Percentiles rank a stretch among this genome's conserved stretches.
phyloP scores from a whole-genome alignment of 2,888 invertebrate genomes.

The Drosophila peninsularis region DNA sequence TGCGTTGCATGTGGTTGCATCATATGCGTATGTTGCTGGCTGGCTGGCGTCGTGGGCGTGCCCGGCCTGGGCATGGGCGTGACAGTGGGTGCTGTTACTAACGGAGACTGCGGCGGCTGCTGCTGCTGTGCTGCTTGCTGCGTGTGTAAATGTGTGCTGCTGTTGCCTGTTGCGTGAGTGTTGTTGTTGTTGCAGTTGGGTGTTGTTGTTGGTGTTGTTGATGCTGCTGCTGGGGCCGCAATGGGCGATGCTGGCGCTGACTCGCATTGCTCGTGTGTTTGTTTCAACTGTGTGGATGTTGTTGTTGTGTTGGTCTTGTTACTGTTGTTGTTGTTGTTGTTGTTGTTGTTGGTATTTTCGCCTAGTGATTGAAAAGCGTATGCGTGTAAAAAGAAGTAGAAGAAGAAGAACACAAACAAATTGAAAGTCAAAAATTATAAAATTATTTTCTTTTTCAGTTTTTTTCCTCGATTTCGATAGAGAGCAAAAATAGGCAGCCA shows the following conservation, averaged over 20 bases:
- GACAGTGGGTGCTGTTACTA: constrained; percentile 36
- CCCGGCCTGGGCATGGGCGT: constrained; percentile 46
- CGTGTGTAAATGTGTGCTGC: constrained; percentile 48
- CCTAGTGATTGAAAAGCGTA: constrained; percentile 76
- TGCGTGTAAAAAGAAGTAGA: constrained; percentile 75
- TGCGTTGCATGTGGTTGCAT: constrained; percentile 47
- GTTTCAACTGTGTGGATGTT: constrained; percentile 72
- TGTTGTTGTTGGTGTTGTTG: constrained; percentile 23
- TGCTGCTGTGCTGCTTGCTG: constrained; percentile 43
- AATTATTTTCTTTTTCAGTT: constrained; percentile 13
- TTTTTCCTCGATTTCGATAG: constrained; percentile 20
- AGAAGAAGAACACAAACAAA: constrained; percentile 78
- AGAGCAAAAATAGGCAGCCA: constrained; percentile 65
- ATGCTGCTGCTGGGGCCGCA: constrained; percentile 40
- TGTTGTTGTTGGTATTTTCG: constrained; percentile 60
- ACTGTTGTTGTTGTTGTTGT: constrained; percentile 63
- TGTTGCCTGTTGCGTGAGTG: constrained; percentile 52
- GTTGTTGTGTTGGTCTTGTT: constrained; percentile 64
- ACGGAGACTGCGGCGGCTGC: constrained; percentile 25
- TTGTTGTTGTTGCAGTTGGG: constrained; percentile 21
- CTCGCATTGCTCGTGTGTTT: constrained; percentile 62
- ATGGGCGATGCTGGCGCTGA: constrained; percentile 63
- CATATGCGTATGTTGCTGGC: constrained; percentile 47
- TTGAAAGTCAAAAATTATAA: constrained; percentile 77
- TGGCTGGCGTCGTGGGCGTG: constrained; percentile 63